Conservation (phyloP, 2,113 vertebrate species). For the Ardeotis arabs region DNA sequence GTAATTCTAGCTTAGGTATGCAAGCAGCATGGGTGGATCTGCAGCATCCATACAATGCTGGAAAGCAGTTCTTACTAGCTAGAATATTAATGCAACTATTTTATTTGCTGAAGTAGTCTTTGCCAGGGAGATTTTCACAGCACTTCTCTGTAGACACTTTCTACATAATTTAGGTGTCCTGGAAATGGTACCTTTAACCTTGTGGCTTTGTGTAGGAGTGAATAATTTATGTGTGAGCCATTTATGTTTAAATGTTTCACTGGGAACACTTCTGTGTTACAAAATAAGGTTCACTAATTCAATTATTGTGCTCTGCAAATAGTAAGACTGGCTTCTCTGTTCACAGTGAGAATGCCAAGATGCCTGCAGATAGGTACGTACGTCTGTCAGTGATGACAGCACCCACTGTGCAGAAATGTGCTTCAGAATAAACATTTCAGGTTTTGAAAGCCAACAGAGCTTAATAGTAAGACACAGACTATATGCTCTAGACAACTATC, state of each 20-base stretch:
- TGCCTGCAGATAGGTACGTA: conserved; percentile 7
- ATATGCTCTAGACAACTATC: neutral
- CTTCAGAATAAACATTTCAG: conserved; percentile 15
- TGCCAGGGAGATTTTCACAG: neutral
- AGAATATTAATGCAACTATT: neutral
- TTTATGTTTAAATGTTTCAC: conserved; percentile 20
- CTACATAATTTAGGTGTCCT: neutral
- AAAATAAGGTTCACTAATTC: conserved; percentile 29
- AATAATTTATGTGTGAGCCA: conserved; percentile 30
- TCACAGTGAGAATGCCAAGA: conserved; percentile 23
- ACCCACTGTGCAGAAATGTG: conserved; percentile 9
- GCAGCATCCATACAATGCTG: neutral
- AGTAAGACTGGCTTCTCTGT: neutral
- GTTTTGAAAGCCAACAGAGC: neutral
- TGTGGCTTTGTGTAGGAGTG: neutral
- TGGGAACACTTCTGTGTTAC: conserved; percentile 6
- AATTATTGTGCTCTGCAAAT: conserved; percentile 16
- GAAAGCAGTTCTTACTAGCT: neutral
- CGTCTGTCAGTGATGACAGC: neutral
- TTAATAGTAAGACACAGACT: neutral
- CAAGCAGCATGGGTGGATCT: neutral
- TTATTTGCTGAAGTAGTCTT: neutral
- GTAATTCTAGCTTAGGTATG: neutral
- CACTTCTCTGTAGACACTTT: neutral
- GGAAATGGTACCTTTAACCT: neutral